Conservation (phyloP, 2,113 vertebrate genomes). For the Dicaeum eximium region DNA sequence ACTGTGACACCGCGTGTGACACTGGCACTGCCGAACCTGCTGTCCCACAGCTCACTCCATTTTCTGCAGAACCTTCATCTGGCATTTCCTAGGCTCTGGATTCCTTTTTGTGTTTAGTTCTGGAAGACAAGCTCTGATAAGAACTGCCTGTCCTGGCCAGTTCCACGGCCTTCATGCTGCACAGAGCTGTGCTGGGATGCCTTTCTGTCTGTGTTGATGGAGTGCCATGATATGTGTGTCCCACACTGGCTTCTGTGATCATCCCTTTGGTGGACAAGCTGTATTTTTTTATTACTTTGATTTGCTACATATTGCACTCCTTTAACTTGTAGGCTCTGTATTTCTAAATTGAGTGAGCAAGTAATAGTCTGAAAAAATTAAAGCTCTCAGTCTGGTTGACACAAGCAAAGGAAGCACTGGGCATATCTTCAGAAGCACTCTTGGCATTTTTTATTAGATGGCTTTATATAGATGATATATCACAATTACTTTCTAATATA, state of each 20-base stretch:
- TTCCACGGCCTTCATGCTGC: rapidly evolving
- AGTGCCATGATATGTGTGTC: not conserved
- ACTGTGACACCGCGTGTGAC: not conserved
- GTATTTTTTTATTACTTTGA: conserved; percentile 39
- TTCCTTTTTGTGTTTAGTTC: not conserved
- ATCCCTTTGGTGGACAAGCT: not conserved
- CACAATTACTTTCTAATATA: not conserved
- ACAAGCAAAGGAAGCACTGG: conserved; percentile 34
- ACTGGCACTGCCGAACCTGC: not conserved
- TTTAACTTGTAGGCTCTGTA: not conserved
- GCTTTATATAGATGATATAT: conserved; percentile 39
- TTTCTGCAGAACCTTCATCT: not conserved
- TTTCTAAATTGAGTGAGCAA: conserved; percentile 36
- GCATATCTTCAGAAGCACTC: conserved; percentile 19
- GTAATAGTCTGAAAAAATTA: conserved; percentile 52
- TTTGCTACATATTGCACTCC: conserved; percentile 35
- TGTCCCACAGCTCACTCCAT: not conserved
- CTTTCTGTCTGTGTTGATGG: not conserved
- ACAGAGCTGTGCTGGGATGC: not conserved
- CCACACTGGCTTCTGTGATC: not conserved
- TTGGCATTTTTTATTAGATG: conserved; percentile 23
- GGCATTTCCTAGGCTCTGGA: not conserved
- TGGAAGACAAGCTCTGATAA: not conserved
- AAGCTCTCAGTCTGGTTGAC: conserved; percentile 58
- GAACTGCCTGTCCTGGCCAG: not conserved